Percentiles rank a stretch among this genome's conserved stretches.
Conservation (phyloP, 2,113 vertebrate genomes). For the Pelodiscus sinensis region DNA sequence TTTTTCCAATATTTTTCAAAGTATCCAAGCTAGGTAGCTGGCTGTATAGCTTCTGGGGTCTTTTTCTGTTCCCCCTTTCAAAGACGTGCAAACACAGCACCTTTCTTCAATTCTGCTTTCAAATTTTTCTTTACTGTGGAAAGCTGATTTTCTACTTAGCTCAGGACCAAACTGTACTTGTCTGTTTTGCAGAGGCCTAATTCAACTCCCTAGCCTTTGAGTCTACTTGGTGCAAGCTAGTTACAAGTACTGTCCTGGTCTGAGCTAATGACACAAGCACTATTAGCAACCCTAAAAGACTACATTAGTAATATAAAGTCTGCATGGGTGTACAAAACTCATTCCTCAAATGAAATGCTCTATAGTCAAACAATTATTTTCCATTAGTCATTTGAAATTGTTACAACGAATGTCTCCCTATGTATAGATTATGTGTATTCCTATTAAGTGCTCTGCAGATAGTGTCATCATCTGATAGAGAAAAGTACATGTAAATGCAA, state of each 20-base stretch:
- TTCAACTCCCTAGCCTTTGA: neutral
- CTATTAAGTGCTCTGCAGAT: neutral
- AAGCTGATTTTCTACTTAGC: too few relatives aligned
- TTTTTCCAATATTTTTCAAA: too few relatives aligned
- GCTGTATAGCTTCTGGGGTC: too few relatives aligned
- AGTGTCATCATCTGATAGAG: neutral
- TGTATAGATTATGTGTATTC: neutral
- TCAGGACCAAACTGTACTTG: neutral
- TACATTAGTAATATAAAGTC: neutral
- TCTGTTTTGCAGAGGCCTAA: too few relatives aligned
- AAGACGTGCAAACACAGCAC: too few relatives aligned
- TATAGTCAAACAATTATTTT: accelerated
- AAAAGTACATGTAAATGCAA: neutral
- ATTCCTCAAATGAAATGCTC: neutral
- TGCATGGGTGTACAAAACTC: neutral
- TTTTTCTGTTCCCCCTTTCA: too few relatives aligned
- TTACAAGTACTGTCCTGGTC: neutral
- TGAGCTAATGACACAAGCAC: neutral
- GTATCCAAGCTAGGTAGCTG: too few relatives aligned
- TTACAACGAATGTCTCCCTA: neutral
- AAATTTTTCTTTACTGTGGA: neutral
- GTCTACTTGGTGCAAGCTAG: accelerated
- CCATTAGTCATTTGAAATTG: neutral
- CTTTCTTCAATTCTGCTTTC: neutral
- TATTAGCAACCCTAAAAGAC: neutral